Evolutionary conservation across 37 sponge, comb jelly and placozoan genomes (phyloP).

Genomic region (Tethya wilhelma): DNA sequence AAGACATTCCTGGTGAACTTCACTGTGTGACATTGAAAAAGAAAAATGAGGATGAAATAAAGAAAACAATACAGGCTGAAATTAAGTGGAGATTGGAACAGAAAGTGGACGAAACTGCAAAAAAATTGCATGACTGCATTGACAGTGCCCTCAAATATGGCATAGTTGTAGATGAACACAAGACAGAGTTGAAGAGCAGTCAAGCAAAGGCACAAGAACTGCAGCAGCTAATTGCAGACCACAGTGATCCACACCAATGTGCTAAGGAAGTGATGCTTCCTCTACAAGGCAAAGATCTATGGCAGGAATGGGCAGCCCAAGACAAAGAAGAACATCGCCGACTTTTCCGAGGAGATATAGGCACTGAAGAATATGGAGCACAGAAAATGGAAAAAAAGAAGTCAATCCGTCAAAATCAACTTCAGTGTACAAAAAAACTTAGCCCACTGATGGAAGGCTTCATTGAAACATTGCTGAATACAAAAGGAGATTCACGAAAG

Average conservation of each 20-base stretch:
- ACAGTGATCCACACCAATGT: not conserved
- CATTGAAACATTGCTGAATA: not conserved
- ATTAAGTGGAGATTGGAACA: too few species aligned
- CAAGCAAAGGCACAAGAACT: constrained; percentile 12
- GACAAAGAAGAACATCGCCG: constrained; percentile 31
- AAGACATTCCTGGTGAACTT: too few species aligned
- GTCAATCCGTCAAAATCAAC: constrained; percentile 2
- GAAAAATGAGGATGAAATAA: too few species aligned
- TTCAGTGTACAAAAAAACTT: not conserved
- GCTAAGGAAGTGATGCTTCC: constrained; percentile 16
- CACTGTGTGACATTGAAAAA: too few species aligned
- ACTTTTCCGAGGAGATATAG: not conserved
- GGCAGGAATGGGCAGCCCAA: constrained; percentile 28
- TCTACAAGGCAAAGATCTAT: constrained; percentile 17
- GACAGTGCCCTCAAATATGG: too few species aligned
- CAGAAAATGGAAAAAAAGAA: not conserved
- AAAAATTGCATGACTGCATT: too few species aligned
- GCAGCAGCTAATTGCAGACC: not conserved
- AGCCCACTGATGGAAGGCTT: constrained; percentile 12
- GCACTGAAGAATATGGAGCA: not conserved
- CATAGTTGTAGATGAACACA: constrained; percentile 40
- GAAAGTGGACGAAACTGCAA: too few species aligned
- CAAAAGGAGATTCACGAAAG: constrained; percentile 3
- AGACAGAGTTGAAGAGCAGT: not conserved
- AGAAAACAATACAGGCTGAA: too few species aligned